Percentiles rank a stretch among this genome's conserved stretches.
Evolutionary conservation across 1,140 invertebrate genomes (phyloP).

Genomic region (Lanistes nyassanus): DNA sequence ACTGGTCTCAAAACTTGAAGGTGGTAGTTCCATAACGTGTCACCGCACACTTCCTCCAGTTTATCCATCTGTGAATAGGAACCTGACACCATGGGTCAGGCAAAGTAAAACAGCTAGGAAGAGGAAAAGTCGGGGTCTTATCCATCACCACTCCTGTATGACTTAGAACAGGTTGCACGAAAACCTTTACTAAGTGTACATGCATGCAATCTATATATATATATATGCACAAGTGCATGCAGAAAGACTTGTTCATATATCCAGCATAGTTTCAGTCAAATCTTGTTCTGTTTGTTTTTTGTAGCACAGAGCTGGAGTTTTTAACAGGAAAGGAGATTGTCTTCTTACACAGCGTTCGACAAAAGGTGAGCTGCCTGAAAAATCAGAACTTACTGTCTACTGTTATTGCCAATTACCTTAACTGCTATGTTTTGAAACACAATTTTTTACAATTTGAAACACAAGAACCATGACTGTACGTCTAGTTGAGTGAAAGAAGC

Average conservation of each 20-base stretch:
- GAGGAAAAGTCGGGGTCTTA: no score
- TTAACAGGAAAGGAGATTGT: constrained; percentile 25
- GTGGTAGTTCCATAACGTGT: no score
- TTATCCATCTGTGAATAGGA: no score
- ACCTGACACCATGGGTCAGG: no score
- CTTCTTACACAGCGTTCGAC: constrained; percentile 13
- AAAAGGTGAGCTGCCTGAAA: constrained; percentile 8
- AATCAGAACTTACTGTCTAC: background rate
- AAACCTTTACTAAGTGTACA: no score
- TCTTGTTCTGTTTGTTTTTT: background rate
- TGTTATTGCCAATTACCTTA: background rate
- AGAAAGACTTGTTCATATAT: background rate
- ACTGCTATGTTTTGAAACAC: background rate
- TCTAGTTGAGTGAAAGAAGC: no score
- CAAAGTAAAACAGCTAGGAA: no score
- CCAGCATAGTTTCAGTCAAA: background rate
- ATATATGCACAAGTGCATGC: background rate
- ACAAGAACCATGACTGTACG: background rate
- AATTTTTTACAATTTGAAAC: background rate
- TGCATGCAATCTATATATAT: background rate
- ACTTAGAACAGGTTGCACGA: no score
- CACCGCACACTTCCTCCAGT: no score
- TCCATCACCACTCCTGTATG: no score
- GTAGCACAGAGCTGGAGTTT: constrained; percentile 5
- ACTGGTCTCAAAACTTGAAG: no score